phyloP scores from a whole-genome alignment of 1,140 invertebrate genomes.

The Lasaia peninsularis region DNA sequence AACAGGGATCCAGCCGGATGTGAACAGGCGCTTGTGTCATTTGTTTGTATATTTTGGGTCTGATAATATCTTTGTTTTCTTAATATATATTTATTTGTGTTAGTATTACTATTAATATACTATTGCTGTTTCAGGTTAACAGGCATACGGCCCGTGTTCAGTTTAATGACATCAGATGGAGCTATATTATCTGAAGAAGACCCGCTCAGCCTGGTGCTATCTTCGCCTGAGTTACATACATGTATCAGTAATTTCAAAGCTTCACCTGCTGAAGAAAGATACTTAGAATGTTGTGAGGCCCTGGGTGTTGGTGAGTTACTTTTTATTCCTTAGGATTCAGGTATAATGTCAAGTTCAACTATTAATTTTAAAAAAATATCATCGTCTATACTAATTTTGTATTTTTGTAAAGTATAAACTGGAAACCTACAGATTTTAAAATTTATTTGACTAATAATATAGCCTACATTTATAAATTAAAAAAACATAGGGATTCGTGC shows the following conservation, averaged over 20 bases:
- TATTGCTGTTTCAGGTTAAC: constrained; percentile 76
- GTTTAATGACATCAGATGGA: constrained; percentile 82
- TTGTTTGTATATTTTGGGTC: no score
- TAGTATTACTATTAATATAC: background rate
- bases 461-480: no score
- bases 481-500: no score
- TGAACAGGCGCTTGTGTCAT: no score
- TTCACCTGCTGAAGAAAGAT: constrained; percentile 79
- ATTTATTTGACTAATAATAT: no score
- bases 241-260: constrained; percentile 81
- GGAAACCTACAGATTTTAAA: no score
- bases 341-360: no score
- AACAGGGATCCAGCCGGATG: no score
- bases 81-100: background rate
- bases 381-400: no score
- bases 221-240: constrained; percentile 78
- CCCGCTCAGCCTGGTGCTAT: constrained; percentile 78
- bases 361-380: no score
- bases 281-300: constrained; percentile 80
- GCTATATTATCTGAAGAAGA: constrained; percentile 82
- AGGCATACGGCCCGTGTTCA: constrained; percentile 80
- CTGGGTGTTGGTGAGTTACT: constrained; percentile 76
- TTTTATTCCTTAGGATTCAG: background rate
- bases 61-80: background rate
- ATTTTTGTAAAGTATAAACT: no score